Percentiles rank a stretch among this genome's conserved stretches.
Evolutionary conservation across 2,888 invertebrate species (phyloP).

Genomic region (Andrena marginata): DNA sequence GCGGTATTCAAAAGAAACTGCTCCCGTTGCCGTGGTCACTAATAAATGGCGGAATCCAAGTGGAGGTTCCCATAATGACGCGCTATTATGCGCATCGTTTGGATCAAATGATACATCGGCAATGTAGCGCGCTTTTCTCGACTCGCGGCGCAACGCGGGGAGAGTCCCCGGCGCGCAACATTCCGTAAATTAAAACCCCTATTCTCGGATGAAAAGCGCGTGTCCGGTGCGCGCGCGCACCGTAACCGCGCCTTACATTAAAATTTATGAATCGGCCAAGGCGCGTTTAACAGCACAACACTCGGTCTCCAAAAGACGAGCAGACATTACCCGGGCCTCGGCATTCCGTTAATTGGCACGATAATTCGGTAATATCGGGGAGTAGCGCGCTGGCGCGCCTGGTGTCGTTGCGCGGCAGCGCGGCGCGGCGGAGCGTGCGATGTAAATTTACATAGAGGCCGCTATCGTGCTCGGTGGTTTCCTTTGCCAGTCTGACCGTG

Average conservation of each 20-base stretch:
- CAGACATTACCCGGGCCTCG: background rate
- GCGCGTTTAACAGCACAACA: conserved; percentile 10
- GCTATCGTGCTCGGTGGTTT: background rate
- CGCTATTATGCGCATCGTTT: background rate
- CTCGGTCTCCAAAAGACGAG: conserved; percentile 3
- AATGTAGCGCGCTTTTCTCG: background rate
- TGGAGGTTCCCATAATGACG: background rate
- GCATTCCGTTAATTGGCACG: conserved; percentile 25
- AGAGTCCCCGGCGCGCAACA: background rate
- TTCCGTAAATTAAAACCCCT: conserved; percentile 32
- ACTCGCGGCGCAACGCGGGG: background rate
- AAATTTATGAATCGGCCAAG: conserved; percentile 19
- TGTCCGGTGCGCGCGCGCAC: background rate
- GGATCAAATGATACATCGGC: background rate
- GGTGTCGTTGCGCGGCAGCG: conserved; percentile 6
- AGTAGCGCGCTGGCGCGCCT: background rate
- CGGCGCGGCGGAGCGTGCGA: background rate
- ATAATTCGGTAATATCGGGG: conserved; percentile 39
- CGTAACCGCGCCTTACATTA: conserved; percentile 17
- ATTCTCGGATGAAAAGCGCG: conserved; percentile 14
- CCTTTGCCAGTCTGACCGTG: conserved; percentile 25
- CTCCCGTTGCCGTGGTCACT: background rate
- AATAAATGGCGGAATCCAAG: background rate
- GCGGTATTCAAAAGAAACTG: background rate
- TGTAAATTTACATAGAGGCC: conserved; percentile 24